Conservation (phyloP, 2,797 vertebrate species). For the Trachurus trachurus region DNA sequence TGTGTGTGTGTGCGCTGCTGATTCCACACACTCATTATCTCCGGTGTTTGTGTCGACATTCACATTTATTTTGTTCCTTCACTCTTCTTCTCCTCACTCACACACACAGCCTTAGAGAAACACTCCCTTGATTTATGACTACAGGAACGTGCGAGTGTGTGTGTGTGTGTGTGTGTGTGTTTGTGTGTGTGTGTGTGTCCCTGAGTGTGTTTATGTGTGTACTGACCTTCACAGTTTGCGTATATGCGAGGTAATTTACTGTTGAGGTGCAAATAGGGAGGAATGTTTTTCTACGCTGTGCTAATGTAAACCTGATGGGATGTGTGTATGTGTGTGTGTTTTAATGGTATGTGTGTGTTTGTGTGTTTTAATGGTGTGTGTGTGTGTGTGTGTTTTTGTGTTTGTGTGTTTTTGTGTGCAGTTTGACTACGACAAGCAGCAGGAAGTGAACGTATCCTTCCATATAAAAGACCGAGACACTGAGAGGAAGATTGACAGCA, state of each 20-base stretch:
- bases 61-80: neutral
- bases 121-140: conserved; percentile 13
- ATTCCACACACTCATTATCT: conserved; percentile 29
- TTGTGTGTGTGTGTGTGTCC: conserved; percentile 10
- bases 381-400: conserved; percentile 43
- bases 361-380: conserved; percentile 20
- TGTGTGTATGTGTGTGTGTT: conserved; percentile 6
- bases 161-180: conserved; percentile 20
- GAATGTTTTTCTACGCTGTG: conserved; percentile 19
- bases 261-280: conserved; percentile 12
- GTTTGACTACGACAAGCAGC: conserved; percentile 89
- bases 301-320: conserved; percentile 10
- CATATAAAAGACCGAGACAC: conserved; percentile 86
- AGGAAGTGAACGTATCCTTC: conserved; percentile 91
- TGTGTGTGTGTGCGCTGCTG: conserved; percentile 23
- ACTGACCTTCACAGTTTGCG: conserved; percentile 40
- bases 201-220: conserved; percentile 19
- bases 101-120: conserved; percentile 2
- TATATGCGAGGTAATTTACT: conserved; percentile 43
- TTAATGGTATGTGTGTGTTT: conserved; percentile 10
- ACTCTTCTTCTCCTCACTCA: conserved; percentile 2
- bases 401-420: conserved; percentile 65
- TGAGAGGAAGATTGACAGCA: conserved; percentile 93
- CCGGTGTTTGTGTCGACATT: conserved; percentile 14
- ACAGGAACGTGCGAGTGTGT: conserved; percentile 9